These are phyloP conservation scores for Montipora capitata DNA, from an alignment of 92 coral and sea anemone species.

Conservation along the genomic window DNA sequence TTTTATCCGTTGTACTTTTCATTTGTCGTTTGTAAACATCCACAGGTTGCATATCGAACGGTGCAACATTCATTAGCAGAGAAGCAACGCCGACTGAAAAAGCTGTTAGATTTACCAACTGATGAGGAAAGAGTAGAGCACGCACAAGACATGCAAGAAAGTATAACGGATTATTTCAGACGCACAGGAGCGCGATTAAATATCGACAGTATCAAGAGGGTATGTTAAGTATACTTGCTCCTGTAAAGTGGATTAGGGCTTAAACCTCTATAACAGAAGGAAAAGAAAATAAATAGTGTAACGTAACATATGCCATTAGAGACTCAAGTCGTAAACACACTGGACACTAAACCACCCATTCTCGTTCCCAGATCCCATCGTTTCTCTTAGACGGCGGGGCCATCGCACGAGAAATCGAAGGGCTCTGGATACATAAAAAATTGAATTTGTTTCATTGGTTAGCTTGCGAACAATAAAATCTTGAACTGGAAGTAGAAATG, in stretches of 20 bases:
- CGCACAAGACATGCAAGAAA: conserved; percentile 74
- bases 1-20: not conserved
- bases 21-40: not conserved
- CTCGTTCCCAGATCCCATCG: too few relatives aligned
- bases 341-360: too few relatives aligned
- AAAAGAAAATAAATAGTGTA: too few relatives aligned
- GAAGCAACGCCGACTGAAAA: conserved; percentile 72
- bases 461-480: too few relatives aligned
- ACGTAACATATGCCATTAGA: too few relatives aligned
- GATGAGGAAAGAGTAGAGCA: conserved; percentile 54
- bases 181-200: conserved; percentile 81
- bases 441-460: too few relatives aligned
- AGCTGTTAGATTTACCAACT: conserved; percentile 78
- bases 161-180: conserved; percentile 72
- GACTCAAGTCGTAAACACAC: too few relatives aligned
- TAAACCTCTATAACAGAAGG: not conserved
- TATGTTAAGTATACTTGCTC: conserved; percentile 8
- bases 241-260: not conserved
- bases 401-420: too few relatives aligned
- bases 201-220: conserved; percentile 77
- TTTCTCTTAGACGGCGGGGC: too few relatives aligned
- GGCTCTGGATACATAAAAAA: too few relatives aligned
- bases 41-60: conserved; percentile 88
- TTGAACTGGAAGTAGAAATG: too few relatives aligned
- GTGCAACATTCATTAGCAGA: conserved; percentile 85